Conservation (phyloP, 2,113 vertebrate species). For the Tenrec ecaudatus region DNA sequence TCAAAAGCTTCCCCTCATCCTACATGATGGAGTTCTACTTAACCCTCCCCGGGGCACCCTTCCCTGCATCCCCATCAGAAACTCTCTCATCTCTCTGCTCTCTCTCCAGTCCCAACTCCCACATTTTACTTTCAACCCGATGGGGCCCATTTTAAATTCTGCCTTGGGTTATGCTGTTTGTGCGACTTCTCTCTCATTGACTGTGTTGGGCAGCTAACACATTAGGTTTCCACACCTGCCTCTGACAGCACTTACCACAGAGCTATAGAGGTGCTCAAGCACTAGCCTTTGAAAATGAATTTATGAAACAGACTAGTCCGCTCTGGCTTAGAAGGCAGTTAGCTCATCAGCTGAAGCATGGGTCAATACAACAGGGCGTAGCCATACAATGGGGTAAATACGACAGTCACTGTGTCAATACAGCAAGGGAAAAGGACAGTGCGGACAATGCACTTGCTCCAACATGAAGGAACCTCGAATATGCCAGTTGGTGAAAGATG, state of each 20-base stretch:
- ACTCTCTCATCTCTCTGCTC: neutral
- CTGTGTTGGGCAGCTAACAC: neutral
- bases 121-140: neutral
- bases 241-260: neutral
- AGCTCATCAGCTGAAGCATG: neutral
- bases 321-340: conserved; percentile 11
- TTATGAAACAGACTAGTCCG: neutral
- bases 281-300: neutral
- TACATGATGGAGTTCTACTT: neutral
- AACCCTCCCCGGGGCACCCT: neutral
- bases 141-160: neutral
- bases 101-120: neutral
- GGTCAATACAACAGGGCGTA: neutral
- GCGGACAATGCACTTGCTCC: neutral
- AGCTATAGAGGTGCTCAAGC: neutral
- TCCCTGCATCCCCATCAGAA: neutral
- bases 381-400: neutral
- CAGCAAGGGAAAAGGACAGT: too few relatives aligned
- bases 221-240: neutral
- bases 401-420: too few relatives aligned
- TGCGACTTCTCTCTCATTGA: neutral
- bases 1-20: neutral
- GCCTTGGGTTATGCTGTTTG: neutral
- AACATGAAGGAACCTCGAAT: conserved; percentile 6
- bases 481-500: neutral